phyloP scores from a whole-genome alignment of 2,888 invertebrate genomes.

The Nephrotoma appendiculata region DNA sequence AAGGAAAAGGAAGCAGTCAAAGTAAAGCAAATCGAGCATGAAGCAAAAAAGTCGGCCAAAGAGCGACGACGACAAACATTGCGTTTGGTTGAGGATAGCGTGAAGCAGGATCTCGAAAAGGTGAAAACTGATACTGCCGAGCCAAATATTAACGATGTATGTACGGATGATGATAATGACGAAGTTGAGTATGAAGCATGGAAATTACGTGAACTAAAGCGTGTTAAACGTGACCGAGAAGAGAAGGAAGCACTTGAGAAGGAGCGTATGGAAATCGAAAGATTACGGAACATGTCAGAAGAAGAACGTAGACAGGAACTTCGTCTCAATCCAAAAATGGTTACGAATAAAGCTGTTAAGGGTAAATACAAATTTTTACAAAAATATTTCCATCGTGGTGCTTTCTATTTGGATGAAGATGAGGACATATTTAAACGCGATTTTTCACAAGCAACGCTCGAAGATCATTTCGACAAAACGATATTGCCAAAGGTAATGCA shows the following conservation, averaged over 20 bases:
- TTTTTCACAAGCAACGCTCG: conserved; percentile 89
- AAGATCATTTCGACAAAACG: conserved; percentile 99
- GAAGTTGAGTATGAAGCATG: conserved; percentile 95
- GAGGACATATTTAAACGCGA: conserved; percentile 84
- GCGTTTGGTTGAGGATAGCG: conserved; percentile 77
- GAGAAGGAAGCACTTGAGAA: conserved; percentile 82
- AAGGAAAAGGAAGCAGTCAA: conserved; percentile 77
- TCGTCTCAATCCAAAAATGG: conserved; percentile 76
- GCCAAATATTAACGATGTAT: conserved; percentile 69
- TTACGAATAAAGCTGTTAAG: conserved; percentile 89
- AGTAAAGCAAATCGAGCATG: conserved; percentile 70
- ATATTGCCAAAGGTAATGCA: conserved; percentile 99
- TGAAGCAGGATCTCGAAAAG: conserved; percentile 62
- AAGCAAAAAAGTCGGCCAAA: conserved; percentile 72
- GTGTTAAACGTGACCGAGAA: conserved; percentile 92
- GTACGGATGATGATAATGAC: conserved; percentile 90
- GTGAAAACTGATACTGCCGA: conserved; percentile 52
- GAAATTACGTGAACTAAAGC: conserved; percentile 92
- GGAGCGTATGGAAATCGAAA: conserved; percentile 77
- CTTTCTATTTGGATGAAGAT: conserved; percentile 92
- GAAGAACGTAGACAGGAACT: conserved; percentile 86
- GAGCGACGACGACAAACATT: conserved; percentile 79
- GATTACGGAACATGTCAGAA: conserved; percentile 85
- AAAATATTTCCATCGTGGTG: conserved; percentile 99
- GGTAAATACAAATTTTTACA: conserved; percentile 99